Base-by-base conservation (phyloP, 2,797 vertebrate species). In the Gallinago nigripennis region DNA sequence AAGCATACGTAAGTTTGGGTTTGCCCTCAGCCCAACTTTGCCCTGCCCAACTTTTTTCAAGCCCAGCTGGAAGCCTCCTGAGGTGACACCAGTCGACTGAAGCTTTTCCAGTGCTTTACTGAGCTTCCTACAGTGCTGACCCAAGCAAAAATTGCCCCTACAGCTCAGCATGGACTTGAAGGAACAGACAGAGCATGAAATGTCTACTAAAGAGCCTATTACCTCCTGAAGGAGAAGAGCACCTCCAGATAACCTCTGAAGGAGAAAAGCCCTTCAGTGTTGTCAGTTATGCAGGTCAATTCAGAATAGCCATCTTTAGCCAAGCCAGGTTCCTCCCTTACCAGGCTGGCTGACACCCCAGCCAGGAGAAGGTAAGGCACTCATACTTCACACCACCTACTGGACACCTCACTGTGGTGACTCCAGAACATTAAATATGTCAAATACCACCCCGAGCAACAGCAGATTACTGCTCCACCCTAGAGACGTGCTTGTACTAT, bases 321-420 rank as follows among this genome's bases (percentile, higher is more conserved):
- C 46, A 31, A 23, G 31, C 2, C 1, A 53, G 46, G 35, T 27
- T 61, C 58, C 65, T 43, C 43, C 48, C 60, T 30, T 43, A 43
- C 41, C 41, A 43, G 41, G 41, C 41, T 43, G 41, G 41, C 41
- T 43, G 41, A 43, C 17, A 43, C 41, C 41, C 41, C 41, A 28
- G 37, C 23, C 5, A 16, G 25, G n/a, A 0, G 3, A 15, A 50
- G 31, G 30, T 1, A 35, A 61, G 1, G 2, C 0, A 0, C 41
- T 20, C 30, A 41, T 4, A 11, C 65, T 23, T 23, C 31, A 41
- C 23, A 66, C 51, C 25, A 10, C 20, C n/a, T 1, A 2, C 48
- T 12, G 16, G 4, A 19, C 18, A 15, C 21, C 33, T 13, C 54
- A 16, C 37, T 18, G 13, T 19, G 57, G 8, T 11, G 33, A 25